Base-by-base conservation (phyloP, 2,797 vertebrate species). In the Sebastes aleutianus region DNA sequence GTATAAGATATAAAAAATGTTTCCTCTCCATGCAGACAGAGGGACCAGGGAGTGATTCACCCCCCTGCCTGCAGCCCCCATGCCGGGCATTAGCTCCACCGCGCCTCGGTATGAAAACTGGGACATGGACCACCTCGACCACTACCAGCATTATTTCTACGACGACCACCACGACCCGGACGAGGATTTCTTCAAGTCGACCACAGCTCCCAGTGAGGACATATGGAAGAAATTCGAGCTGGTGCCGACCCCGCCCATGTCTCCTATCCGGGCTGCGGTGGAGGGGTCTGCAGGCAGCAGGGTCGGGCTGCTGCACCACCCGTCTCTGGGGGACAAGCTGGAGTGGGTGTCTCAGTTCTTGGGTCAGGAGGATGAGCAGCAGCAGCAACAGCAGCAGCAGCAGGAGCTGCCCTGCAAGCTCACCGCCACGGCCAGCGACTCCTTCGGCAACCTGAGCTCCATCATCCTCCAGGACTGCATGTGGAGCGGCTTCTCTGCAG, bases 171-270 rank as follows among this genome's bases (percentile, higher is more conserved):
- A 94, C 78, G 96, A 98, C 84, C 94, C 94, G 70, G 97, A 95
- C 68, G 97, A 98, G 93, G 97, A 99, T 91, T 98, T 97, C 89
- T 97, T 97, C 90, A 97, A 97, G 91, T 98, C 97, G 82, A 98
- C 97, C 85, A 98, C 97, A 4, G 97, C 97, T 11, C 97, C 98
- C 85, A 98, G 98, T 78, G 98, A 98, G 94, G 98, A 99, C 90
- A 99, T 99, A 87, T 99, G 98, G 98, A 99, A 99, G 95, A 99
- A 99, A 96, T 99, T 99, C 86, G 98, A 99, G 93, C 96, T 99
- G 87, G 97, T 99, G 79, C 94, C 97, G 95, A 92, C 97, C 96
- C 88, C 97, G 94, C 97, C 97, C 89, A 93, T 96, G 92, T 98
- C 97, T 57, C 97, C 97, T 1, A 92, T 96, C 85, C 95, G 96